Evolutionary conservation across 35 echinoderm and acorn worm genomes (phyloP).

Genomic region (Ptychodera flava): DNA sequence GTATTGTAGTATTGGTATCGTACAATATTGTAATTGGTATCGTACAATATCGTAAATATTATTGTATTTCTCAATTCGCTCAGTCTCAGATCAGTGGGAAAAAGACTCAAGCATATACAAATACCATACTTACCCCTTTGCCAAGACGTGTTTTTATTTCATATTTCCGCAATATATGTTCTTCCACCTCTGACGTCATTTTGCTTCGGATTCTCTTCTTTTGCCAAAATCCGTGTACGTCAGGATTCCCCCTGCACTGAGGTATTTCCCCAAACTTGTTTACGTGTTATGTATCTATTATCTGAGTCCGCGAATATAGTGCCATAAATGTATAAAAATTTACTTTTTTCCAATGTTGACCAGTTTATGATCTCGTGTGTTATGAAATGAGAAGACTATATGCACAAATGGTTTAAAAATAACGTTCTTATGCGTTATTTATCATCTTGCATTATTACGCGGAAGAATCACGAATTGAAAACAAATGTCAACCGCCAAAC

Average conservation of each 20-base stretch:
- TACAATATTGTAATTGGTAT: too few species aligned
- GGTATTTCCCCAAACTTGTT: background rate
- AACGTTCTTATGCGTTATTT: background rate
- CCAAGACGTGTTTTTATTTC: background rate
- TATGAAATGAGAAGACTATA: background rate
- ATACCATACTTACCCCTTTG: background rate
- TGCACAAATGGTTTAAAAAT: background rate
- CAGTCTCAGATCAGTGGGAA: too few species aligned
- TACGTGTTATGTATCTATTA: background rate
- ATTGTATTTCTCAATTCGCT: too few species aligned
- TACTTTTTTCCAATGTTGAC: background rate
- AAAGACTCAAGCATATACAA: too few species aligned
- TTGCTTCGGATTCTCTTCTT: background rate
- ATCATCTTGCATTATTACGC: background rate
- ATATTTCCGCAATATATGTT: background rate
- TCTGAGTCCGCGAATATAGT: background rate
- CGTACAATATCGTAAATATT: too few species aligned
- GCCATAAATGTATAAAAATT: background rate
- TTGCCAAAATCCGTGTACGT: background rate
- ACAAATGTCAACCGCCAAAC: background rate
- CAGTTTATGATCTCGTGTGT: background rate
- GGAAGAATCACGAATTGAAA: background rate
- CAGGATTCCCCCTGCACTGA: background rate
- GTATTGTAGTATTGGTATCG: too few species aligned
- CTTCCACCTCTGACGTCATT: background rate